phyloP scores from a whole-genome alignment of 2,113 vertebrate species.

The Poeciliopsis occidentalis region DNA sequence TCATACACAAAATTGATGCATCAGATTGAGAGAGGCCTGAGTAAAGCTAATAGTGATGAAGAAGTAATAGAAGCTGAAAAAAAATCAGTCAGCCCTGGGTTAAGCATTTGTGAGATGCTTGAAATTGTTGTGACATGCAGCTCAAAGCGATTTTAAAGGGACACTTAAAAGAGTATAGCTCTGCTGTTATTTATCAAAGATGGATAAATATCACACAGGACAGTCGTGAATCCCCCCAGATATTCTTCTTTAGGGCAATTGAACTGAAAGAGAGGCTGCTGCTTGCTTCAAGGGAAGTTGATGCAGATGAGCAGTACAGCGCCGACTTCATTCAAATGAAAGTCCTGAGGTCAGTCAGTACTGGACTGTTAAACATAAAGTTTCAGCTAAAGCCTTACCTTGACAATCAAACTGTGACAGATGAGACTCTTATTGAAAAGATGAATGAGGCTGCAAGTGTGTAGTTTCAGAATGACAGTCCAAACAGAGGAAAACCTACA shows the following conservation, averaged over 20 bases:
- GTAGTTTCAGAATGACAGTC: neutral
- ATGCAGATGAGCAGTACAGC: slow-evolving; percentile 16
- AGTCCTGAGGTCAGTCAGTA: neutral
- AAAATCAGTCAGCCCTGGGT: neutral
- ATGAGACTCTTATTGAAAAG: neutral
- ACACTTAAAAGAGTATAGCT: neutral
- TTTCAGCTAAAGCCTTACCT: neutral
- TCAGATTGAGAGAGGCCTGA: too few relatives aligned
- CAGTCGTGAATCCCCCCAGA: slow-evolving; percentile 1
- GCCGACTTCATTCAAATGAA: neutral
- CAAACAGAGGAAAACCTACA: neutral
- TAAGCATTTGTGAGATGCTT: too few relatives aligned
- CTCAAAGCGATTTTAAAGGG: neutral
- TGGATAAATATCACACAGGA: neutral
- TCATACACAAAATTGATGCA: too few relatives aligned
- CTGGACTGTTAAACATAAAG: neutral
- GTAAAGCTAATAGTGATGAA: too few relatives aligned
- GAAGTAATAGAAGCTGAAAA: too few relatives aligned
- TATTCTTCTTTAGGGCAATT: slow-evolving; percentile 10
- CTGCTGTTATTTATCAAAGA: too few relatives aligned
- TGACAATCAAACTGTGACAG: rapidly evolving
- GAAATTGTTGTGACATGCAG: neutral
- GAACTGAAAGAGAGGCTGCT: slow-evolving; percentile 32
- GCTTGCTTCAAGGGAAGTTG: neutral
- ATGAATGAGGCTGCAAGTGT: slow-evolving; percentile 15